Evolutionary conservation across 2,113 vertebrate genomes (phyloP).

Genomic region (Semicossyphus pulcher): DNA sequence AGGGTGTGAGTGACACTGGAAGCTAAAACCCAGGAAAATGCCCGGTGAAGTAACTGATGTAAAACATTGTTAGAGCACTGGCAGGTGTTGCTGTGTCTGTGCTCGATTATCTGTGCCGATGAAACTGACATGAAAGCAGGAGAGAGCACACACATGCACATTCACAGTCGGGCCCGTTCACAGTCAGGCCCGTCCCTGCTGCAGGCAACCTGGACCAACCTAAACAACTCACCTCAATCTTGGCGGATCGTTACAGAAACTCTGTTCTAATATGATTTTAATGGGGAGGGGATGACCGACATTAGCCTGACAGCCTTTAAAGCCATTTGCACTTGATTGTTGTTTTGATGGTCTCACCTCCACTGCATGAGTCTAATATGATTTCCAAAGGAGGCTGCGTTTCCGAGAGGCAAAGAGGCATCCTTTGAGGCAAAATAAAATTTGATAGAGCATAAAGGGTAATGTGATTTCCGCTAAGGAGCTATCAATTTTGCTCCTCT

Average conservation of each 20-base stretch:
- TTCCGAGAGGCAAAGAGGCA: slow-evolving; percentile 45
- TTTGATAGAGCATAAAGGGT: slow-evolving; percentile 62
- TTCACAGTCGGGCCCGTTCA: no score
- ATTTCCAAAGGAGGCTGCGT: slow-evolving; percentile 49
- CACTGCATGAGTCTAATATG: slow-evolving; percentile 30
- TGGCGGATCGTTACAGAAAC: slow-evolving; percentile 31
- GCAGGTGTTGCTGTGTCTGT: no score
- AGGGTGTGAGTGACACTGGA: no score
- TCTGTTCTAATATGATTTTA: slow-evolving; percentile 41
- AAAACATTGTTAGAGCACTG: no score
- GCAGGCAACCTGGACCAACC: not conserved
- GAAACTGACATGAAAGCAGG: no score
- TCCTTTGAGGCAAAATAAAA: slow-evolving; percentile 68
- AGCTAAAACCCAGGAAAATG: no score
- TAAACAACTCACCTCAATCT: slow-evolving; percentile 19
- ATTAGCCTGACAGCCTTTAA: slow-evolving; percentile 13
- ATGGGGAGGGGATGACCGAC: slow-evolving; percentile 12
- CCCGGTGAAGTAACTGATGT: no score
- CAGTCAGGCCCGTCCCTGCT: no score
- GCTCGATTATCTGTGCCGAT: no score
- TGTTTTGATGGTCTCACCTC: slow-evolving; percentile 46
- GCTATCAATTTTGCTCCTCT: slow-evolving; percentile 62
- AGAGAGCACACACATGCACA: no score
- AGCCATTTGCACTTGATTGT: slow-evolving; percentile 43
- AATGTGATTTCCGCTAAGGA: slow-evolving; percentile 55